Evolutionary conservation across 2,888 invertebrate genomes (phyloP).

Genomic region (Stramonita haemastoma): DNA sequence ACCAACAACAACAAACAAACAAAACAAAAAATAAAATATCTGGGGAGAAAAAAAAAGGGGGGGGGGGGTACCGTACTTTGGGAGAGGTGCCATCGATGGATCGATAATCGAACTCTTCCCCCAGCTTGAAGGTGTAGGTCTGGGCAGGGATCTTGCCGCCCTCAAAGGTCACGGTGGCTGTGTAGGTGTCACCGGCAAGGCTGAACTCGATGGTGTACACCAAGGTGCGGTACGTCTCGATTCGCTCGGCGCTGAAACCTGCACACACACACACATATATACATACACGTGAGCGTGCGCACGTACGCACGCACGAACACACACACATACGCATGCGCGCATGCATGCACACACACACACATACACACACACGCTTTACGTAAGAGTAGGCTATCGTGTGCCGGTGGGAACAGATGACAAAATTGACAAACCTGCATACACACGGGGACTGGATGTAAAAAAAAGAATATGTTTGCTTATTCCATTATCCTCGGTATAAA

Average conservation of each 20-base stretch:
- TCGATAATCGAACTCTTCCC: conserved; percentile 25
- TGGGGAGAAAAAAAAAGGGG: not conserved
- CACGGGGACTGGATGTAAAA: too few species aligned
- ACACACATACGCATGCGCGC: not conserved
- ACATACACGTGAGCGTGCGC: not conserved
- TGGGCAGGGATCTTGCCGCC: conserved; percentile 24
- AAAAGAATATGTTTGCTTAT: too few species aligned
- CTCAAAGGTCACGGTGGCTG: conserved; percentile 32
- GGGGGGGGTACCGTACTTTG: not conserved
- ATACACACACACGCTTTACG: too few species aligned
- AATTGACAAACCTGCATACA: too few species aligned
- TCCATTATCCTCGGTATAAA: too few species aligned
- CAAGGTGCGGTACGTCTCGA: conserved; percentile 36
- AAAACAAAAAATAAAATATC: too few species aligned
- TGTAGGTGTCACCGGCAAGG: conserved; percentile 30
- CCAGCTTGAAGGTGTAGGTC: conserved; percentile 40
- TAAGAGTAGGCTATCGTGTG: too few species aligned
- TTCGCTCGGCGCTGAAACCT: conserved; percentile 28
- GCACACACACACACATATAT: not conserved
- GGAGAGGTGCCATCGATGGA: conserved; percentile 36
- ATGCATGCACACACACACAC: not conserved
- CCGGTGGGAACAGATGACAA: too few species aligned
- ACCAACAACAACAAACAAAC: too few species aligned
- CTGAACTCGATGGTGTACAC: conserved; percentile 32
- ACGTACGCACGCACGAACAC: not conserved